phyloP scores from a whole-genome alignment of 2,113 vertebrate species.

The Motacilla tschutschensis region DNA sequence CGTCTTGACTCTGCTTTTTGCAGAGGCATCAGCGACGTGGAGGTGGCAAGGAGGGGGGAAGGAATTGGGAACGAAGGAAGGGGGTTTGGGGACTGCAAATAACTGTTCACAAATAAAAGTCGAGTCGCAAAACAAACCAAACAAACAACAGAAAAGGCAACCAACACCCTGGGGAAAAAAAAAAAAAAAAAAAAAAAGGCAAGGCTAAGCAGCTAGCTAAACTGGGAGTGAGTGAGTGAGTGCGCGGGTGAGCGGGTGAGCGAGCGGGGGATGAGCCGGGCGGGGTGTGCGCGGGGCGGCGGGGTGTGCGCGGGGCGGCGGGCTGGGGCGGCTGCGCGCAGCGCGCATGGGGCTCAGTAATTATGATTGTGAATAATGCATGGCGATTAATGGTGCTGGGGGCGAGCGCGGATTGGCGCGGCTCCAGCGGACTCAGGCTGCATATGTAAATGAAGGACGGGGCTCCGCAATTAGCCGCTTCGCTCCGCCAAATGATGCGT shows the following conservation, averaged over 20 bases:
- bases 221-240: not conserved
- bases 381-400: slow-evolving; percentile 84
- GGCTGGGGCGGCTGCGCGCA: slow-evolving; percentile 78
- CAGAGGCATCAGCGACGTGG: slow-evolving; percentile 88
- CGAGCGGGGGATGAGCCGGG: slow-evolving; percentile 22
- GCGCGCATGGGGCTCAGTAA: slow-evolving; percentile 92
- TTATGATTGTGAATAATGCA: slow-evolving; percentile 97
- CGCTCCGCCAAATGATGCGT: slow-evolving; percentile 82
- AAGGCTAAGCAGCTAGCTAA: not conserved
- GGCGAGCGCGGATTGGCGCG: slow-evolving; percentile 82
- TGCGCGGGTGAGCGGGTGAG: not conserved
- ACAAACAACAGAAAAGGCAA: slow-evolving; percentile 23
- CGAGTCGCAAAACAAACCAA: slow-evolving; percentile 36
- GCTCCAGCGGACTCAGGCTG: slow-evolving; percentile 89
- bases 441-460: slow-evolving; percentile 95
- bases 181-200: slow-evolving; percentile 46
- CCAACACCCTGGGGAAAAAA: not conserved
- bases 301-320: slow-evolving; percentile 29
- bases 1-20: slow-evolving; percentile 83
- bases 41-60: slow-evolving; percentile 50
- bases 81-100: not conserved
- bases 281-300: slow-evolving; percentile 50
- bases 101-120: slow-evolving; percentile 52
- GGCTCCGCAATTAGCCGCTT: slow-evolving; percentile 90
- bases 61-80: not conserved